Base-by-base conservation (phyloP, 2,888 invertebrate genomes). In the Leucania comma region DNA sequence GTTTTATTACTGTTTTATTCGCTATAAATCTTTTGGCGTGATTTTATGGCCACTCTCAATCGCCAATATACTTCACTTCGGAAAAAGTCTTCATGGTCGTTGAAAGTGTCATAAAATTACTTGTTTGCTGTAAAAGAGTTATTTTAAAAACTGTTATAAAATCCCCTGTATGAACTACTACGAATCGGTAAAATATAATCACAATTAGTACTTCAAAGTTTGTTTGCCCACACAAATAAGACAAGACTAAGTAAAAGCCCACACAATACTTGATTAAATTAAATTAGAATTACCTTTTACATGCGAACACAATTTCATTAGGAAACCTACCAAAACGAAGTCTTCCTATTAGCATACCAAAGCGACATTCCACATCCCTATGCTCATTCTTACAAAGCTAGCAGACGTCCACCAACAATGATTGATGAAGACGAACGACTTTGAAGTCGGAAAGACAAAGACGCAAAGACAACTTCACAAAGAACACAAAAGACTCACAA, bases 391-490 rank as follows among this genome's bases (percentile, higher is more conserved):
- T 63, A 64, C 78, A 78, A 62, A 69, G 61, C 60, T 61, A 57
- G 61, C 78, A 66, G 58, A 53, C 74, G 66, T 60, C 56, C 54
- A 50, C 56, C 75, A 78, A 63, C 79, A 68, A 77, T 83, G 80
- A 83, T 83, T 82, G 80, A 83, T 85, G 83, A 83, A 77, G 66
- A 79, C 60, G 70, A 76, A 68, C 70, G 70, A 79, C 82, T 82
- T 74, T 76, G 69, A 72, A 75, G 80, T 71, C 74, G 68, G 61
- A 68, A 72, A 80, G 68, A 78, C 71, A 57, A 73, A 72, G 58
- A 66, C 58, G 77, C 69, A 80, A 75, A 71, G 62, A 72, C 76
- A 50, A 72, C 68, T 62, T 62, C 50, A 78, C 80, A 82, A 80
- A 68, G 62, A 68, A 63, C 56, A 81, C 65, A 82, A 82, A 81